Conservation (phyloP, 2,888 invertebrate genomes). For the Linnaemya vulpina region DNA sequence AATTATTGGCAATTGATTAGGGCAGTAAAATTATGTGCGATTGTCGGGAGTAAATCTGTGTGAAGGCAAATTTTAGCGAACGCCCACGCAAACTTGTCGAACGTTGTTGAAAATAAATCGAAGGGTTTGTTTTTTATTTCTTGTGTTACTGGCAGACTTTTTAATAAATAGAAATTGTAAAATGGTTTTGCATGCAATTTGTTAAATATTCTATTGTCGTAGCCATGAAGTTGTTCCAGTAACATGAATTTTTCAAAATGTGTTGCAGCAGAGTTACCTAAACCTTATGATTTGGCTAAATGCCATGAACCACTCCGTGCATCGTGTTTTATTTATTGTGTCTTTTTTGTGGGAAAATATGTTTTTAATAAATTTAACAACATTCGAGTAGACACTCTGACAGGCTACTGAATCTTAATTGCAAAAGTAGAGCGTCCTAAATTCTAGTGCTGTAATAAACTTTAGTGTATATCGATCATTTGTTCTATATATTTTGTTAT, state of each 20-base stretch:
- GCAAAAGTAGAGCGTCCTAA: neutral
- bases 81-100: constrained; percentile 19
- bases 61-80: neutral
- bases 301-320: neutral
- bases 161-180: neutral
- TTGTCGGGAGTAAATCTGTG: constrained; percentile 58
- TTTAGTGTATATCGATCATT: neutral
- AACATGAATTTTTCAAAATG: neutral
- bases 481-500: too few species aligned
- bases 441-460: neutral
- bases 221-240: neutral
- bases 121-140: neutral
- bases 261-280: neutral
- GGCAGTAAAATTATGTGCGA: constrained; percentile 46
- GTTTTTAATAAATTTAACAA: neutral
- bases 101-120: neutral
- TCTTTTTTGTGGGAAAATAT: neutral
- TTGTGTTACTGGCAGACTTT: neutral
- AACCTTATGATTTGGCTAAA: neutral
- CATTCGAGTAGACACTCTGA: neutral
- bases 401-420: neutral
- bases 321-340: too few species aligned
- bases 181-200: neutral
- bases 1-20: constrained; percentile 57
- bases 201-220: neutral